These are phyloP conservation scores for Eurytoma californica DNA, from an alignment of 2,888 invertebrate genomes.

Conservation along the genomic window DNA sequence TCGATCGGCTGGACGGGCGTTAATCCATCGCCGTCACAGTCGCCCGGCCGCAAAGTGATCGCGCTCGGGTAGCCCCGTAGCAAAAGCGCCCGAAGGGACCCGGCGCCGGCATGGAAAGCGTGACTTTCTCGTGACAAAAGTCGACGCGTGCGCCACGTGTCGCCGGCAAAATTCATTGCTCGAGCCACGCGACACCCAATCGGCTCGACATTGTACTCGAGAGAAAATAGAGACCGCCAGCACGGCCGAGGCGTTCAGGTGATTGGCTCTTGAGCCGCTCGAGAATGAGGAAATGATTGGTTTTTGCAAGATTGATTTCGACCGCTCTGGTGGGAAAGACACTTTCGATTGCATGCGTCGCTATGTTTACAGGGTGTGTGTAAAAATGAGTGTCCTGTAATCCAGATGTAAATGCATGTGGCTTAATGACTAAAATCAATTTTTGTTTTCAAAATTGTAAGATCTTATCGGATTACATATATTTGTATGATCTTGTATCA, in stretches of 20 bases:
- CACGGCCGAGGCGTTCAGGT: neutral
- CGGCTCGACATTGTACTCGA: constrained; percentile 65
- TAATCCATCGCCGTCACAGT: neutral
- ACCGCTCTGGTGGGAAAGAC: no score
- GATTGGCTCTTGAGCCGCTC: constrained; percentile 7
- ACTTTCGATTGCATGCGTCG: no score
- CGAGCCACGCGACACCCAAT: constrained; percentile 72
- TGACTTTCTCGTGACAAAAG: constrained; percentile 61
- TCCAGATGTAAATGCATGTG: no score
- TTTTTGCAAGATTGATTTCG: constrained; percentile 5
- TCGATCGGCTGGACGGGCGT: neutral
- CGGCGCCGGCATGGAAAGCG: constrained; percentile 38
- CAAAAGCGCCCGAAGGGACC: neutral
- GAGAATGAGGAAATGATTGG: no score
- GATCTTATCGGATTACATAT: no score
- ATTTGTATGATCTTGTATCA: no score
- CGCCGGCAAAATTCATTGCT: constrained; percentile 65
- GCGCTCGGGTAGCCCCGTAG: neutral
- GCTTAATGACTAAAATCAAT: no score
- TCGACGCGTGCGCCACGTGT: constrained; percentile 65
- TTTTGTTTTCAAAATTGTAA: no score
- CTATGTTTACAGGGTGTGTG: no score
- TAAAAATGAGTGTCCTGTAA: no score
- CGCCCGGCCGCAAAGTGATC: constrained; percentile 35
- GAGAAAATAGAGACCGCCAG: constrained; percentile 25